phyloP scores from a whole-genome alignment of 2,113 vertebrate species.

The Engystomops pustulosus region DNA sequence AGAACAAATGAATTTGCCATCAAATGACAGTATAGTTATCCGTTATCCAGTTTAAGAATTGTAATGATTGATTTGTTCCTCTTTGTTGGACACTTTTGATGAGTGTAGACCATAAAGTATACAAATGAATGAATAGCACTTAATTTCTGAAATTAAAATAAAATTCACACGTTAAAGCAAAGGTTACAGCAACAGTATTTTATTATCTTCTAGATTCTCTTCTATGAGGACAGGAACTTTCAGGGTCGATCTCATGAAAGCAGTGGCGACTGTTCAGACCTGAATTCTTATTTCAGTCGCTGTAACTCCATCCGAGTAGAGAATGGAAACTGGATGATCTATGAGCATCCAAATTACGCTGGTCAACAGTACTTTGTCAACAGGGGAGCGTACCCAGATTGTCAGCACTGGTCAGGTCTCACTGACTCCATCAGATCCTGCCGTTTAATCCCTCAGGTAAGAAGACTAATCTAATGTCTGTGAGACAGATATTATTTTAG shows the following conservation, averaged over 20 bases:
- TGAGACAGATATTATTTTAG: neutral
- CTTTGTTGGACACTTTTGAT: no score
- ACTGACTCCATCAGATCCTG: conserved; percentile 32
- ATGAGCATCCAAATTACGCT: conserved; percentile 56
- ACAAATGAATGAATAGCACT: no score
- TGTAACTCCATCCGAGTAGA: conserved; percentile 58
- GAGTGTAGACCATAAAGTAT: no score
- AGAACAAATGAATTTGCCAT: no score
- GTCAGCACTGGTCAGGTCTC: conserved; percentile 58
- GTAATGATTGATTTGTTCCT: no score
- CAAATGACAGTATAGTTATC: no score
- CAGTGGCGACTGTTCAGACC: conserved; percentile 55
- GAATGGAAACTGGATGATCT: conserved; percentile 66
- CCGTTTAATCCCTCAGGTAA: conserved; percentile 45
- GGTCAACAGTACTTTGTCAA: conserved; percentile 62
- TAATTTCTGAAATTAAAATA: no score
- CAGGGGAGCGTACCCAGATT: conserved; percentile 59
- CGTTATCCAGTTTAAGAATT: no score
- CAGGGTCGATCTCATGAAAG: conserved; percentile 63
- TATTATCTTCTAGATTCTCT: conserved; percentile 62
- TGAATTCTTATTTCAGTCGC: conserved; percentile 51
- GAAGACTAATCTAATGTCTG: neutral
- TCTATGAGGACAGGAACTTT: conserved; percentile 62
- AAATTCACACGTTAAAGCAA: no score
- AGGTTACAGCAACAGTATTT: no score